A percentile compares a stretch with the other conserved stretches of the same genome.
Evolutionary conservation across 2,113 vertebrate genomes (phyloP).

Genomic region (Pedionomus torquatus): DNA sequence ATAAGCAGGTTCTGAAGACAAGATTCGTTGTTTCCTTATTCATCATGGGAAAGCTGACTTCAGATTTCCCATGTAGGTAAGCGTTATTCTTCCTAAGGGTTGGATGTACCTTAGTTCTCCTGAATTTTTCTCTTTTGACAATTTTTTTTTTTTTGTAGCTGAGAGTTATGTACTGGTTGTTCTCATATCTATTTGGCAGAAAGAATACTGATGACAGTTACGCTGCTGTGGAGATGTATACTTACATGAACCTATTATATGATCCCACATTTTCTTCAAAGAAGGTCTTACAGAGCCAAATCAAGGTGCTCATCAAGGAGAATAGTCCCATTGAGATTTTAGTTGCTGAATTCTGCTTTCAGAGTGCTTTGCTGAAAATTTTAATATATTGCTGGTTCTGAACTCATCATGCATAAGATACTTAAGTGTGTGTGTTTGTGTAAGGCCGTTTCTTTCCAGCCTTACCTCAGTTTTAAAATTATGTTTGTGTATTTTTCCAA

Average conservation of each 20-base stretch:
- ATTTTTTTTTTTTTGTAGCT: neutral
- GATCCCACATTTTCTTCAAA: neutral
- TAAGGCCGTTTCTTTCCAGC: neutral
- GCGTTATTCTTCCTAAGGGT: neutral
- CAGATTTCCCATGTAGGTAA: neutral
- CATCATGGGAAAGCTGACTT: neutral
- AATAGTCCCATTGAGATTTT: neutral
- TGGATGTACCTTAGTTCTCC: neutral
- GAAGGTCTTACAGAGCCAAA: neutral
- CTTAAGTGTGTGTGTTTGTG: neutral
- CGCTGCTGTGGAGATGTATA: neutral
- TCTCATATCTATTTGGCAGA: neutral
- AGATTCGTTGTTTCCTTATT: neutral
- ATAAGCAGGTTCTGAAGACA: neutral
- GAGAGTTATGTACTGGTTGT: neutral
- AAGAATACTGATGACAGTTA: neutral
- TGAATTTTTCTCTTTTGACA: neutral
- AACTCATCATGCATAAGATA: neutral
- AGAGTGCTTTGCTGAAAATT: neutral
- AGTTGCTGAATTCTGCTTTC: neutral
- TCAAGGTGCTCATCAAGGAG: neutral
- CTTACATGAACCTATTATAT: neutral
- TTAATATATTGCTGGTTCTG: neutral
- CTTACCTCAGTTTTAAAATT: neutral
- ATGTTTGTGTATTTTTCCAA: slow-evolving; percentile 30